Conservation (phyloP, 92 coral and sea anemone genomes). For the Phenganax subtilis region DNA sequence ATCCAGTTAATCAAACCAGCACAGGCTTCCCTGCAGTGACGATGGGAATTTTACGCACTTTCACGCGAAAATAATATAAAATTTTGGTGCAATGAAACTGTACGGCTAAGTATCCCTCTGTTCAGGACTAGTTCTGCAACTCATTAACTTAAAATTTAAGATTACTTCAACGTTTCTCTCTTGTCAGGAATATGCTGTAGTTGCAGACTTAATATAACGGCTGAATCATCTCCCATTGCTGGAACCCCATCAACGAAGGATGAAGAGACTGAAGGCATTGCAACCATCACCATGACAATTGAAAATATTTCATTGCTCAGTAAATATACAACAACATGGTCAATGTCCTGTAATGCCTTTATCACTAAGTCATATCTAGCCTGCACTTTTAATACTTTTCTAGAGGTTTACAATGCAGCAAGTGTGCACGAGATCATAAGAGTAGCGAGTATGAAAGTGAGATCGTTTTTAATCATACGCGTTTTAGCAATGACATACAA, state of each 20-base stretch:
- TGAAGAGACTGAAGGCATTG: slow-evolving; percentile 21
- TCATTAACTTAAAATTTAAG: slow-evolving; percentile 30
- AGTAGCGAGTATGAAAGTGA: background rate
- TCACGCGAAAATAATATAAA: slow-evolving; percentile 18
- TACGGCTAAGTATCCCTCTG: slow-evolving; percentile 15
- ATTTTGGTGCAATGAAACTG: slow-evolving; percentile 15
- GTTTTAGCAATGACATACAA: slow-evolving; percentile 19
- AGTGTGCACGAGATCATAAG: slow-evolving; percentile 6
- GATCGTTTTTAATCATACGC: slow-evolving; percentile 5
- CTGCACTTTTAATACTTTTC: slow-evolving; percentile 19
- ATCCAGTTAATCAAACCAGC: slow-evolving; percentile 19
- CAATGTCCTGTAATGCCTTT: slow-evolving; percentile 14
- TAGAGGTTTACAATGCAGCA: slow-evolving; percentile 21
- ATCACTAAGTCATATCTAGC: slow-evolving; percentile 1
- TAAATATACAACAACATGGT: slow-evolving; percentile 6
- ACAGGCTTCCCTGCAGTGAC: slow-evolving; percentile 23
- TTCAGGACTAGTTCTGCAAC: slow-evolving; percentile 19
- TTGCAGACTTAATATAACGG: slow-evolving; percentile 40
- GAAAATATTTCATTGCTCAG: slow-evolving; percentile 52
- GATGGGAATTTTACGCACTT: slow-evolving; percentile 18
- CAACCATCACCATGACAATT: slow-evolving; percentile 45
- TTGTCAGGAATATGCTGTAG: slow-evolving; percentile 51
- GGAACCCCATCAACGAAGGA: slow-evolving; percentile 42
- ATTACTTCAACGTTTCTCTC: slow-evolving; percentile 15
- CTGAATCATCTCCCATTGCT: slow-evolving; percentile 35